These are phyloP conservation scores for Hippocampus abdominalis DNA, from an alignment of 2,113 vertebrate genomes.

Conservation along the genomic window DNA sequence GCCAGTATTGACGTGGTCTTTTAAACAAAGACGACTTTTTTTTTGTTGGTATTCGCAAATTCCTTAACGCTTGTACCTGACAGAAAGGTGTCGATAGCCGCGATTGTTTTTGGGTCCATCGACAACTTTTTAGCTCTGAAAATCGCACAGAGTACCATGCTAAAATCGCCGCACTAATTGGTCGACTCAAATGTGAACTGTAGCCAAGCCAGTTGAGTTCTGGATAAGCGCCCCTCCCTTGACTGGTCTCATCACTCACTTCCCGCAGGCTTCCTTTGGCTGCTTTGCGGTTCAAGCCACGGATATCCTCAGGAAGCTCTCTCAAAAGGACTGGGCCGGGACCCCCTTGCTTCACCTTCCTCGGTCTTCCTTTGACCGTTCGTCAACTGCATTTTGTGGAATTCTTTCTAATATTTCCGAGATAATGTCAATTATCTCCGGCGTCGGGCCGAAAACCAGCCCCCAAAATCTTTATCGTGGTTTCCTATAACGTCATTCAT, in stretches of 20 bases:
- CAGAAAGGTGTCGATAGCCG: not conserved
- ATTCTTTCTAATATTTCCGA: not conserved
- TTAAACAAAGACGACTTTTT: no score
- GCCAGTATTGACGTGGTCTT: no score
- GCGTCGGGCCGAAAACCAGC: no score
- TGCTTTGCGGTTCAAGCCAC: slow-evolving; percentile 36
- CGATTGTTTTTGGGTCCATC: not conserved
- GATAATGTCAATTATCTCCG: no score
- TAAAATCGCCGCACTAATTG: not conserved
- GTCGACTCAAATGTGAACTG: not conserved
- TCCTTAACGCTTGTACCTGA: not conserved
- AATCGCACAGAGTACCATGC: not conserved
- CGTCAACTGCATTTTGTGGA: not conserved
- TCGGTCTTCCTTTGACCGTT: slow-evolving; percentile 19
- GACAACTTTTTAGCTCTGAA: not conserved
- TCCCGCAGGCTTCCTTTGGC: slow-evolving; percentile 48
- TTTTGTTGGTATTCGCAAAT: not conserved
- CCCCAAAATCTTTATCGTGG: no score
- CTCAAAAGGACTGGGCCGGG: slow-evolving; percentile 43
- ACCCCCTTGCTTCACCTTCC: slow-evolving; percentile 46
- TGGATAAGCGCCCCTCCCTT: slow-evolving; percentile 23
- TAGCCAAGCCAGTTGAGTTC: slow-evolving; percentile 16
- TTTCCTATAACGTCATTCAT: no score
- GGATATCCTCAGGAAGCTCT: slow-evolving; percentile 73
- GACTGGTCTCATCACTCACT: slow-evolving; percentile 41